Evolutionary conservation across 2,888 invertebrate species (phyloP).

Genomic region (Tetranychus piercei): DNA sequence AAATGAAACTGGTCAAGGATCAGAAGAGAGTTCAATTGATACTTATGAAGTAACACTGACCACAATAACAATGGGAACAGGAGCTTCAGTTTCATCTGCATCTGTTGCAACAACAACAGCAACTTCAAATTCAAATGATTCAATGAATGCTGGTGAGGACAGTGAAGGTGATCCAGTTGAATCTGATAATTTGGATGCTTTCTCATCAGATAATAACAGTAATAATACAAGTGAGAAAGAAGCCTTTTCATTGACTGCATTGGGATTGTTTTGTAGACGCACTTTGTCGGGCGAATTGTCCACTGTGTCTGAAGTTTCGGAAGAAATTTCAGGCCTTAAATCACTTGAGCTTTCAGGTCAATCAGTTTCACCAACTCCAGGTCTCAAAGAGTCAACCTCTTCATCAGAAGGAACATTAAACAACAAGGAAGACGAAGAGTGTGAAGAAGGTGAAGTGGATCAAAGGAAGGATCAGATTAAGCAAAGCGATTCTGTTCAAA

Average conservation of each 20-base stretch:
- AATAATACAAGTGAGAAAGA: neutral
- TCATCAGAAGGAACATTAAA: slow-evolving; percentile 1
- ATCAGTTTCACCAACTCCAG: neutral
- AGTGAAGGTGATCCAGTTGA: slow-evolving; percentile 11
- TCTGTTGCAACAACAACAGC: neutral
- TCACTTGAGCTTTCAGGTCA: neutral
- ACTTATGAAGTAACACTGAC: neutral
- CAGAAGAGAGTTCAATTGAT: neutral
- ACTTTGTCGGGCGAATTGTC: slow-evolving; percentile 24
- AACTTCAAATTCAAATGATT: neutral
- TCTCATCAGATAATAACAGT: neutral
- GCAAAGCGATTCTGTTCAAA: neutral
- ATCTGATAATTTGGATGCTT: slow-evolving; percentile 7
- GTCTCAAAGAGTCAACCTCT: slow-evolving; percentile 4
- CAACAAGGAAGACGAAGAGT: neutral
- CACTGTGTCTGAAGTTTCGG: slow-evolving; percentile 27
- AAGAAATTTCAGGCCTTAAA: slow-evolving; percentile 24
- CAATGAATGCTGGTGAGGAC: neutral
- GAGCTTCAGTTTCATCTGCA: neutral
- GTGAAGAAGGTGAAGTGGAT: neutral
- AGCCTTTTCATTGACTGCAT: neutral
- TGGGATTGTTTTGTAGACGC: neutral
- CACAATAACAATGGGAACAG: neutral
- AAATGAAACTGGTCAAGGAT: neutral
- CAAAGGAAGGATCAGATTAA: neutral